These are phyloP conservation scores for Mastomys natalensis DNA, from an alignment of 2,113 vertebrate genomes.

Conservation along the genomic window DNA sequence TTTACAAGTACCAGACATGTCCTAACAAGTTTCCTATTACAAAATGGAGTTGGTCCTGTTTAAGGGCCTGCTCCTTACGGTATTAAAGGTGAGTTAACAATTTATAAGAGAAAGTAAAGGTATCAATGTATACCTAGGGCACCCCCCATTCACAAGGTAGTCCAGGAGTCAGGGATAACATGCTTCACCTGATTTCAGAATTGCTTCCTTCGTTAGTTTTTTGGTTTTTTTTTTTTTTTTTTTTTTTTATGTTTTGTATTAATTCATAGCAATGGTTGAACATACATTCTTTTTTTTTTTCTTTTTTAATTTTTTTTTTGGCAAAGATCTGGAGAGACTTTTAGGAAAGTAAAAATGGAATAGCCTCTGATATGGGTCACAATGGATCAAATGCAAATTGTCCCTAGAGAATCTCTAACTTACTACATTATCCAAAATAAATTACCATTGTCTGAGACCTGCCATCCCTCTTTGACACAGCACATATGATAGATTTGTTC, in stretches of 20 bases:
- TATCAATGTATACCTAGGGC: not conserved
- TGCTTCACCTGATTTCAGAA: not conserved
- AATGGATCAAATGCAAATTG: not conserved
- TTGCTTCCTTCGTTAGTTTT: not conserved
- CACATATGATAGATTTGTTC: not conserved
- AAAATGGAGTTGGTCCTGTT: too few species aligned
- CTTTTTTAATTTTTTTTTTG: not conserved
- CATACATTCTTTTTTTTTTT: not conserved
- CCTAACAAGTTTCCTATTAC: too few species aligned
- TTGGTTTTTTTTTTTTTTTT: not conserved
- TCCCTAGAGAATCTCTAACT: not conserved
- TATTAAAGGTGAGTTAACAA: not conserved
- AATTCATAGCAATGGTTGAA: not conserved
- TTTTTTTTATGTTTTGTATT: not conserved
- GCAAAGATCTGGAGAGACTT: not conserved
- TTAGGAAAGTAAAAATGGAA: not conserved
- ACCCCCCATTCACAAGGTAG: not conserved
- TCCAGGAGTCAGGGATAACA: not conserved
- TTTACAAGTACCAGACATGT: too few species aligned
- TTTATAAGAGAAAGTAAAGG: not conserved
- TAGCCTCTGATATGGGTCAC: not conserved
- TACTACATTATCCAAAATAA: not conserved
- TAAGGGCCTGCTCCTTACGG: too few species aligned
- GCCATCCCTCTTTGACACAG: not conserved
- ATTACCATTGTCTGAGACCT: not conserved